Evolutionary conservation across 2,797 vertebrate species (phyloP).

Genomic region (Phataginus tricuspis): DNA sequence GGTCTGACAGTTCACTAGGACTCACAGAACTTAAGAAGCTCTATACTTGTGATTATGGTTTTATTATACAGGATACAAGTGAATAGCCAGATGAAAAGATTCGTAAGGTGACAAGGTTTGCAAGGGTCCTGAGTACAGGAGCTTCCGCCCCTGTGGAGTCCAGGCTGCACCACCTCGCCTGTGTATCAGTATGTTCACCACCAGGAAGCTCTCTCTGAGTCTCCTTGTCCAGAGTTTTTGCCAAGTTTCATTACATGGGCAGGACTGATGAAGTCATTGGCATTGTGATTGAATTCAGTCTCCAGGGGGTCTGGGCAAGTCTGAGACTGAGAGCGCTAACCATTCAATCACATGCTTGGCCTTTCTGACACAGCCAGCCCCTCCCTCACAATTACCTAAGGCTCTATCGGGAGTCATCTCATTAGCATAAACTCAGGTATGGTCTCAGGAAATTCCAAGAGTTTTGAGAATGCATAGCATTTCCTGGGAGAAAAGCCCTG

Average conservation of each 20-base stretch:
- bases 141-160: neutral
- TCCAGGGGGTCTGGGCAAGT: neutral
- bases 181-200: neutral
- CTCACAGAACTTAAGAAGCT: neutral
- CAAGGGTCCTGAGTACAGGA: neutral
- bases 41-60: neutral
- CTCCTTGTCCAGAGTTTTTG: neutral
- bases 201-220: neutral
- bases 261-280: neutral
- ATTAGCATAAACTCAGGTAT: neutral
- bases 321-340: neutral
- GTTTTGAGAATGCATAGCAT: neutral
- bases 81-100: neutral
- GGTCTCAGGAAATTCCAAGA: neutral
- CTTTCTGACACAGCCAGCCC: neutral
- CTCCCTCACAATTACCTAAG: neutral
- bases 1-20: neutral
- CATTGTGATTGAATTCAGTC: neutral
- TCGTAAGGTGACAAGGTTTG: neutral
- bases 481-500: neutral
- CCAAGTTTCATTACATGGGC: neutral
- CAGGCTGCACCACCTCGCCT: fast-evolving
- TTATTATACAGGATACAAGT: neutral
- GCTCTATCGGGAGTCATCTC: neutral
- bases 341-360: neutral